These are phyloP conservation scores for Epizoanthus scotinus DNA, from an alignment of 92 coral and sea anemone species.

Conservation along the genomic window DNA sequence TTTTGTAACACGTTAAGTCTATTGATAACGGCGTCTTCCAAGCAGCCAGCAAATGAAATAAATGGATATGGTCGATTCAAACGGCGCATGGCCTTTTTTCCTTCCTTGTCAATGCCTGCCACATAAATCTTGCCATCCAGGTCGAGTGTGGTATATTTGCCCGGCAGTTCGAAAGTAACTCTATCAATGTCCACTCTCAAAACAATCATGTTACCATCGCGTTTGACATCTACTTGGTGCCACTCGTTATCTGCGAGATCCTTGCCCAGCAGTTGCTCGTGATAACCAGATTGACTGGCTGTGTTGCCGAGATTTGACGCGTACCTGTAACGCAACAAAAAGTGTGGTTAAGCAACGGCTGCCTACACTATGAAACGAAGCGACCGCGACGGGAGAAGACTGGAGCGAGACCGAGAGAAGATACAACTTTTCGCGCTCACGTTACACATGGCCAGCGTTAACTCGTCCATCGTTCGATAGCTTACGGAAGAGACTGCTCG, in stretches of 20 bases:
- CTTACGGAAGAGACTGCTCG: too few relatives aligned
- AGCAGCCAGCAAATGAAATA: slow-evolving; percentile 75
- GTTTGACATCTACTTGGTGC: slow-evolving; percentile 81
- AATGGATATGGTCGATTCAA: slow-evolving; percentile 43
- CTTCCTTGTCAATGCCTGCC: slow-evolving; percentile 65
- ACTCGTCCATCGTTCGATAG: too few relatives aligned
- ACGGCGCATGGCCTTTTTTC: slow-evolving; percentile 34
- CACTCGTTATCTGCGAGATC: slow-evolving; percentile 78
- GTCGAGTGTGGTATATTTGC: slow-evolving; percentile 57
- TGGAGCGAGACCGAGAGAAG: too few relatives aligned
- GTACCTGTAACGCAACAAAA: slow-evolving; percentile 51
- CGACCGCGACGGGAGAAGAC: too few relatives aligned
- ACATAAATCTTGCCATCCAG: slow-evolving; percentile 60
- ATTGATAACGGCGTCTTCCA: slow-evolving; percentile 55
- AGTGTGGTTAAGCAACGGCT: background rate
- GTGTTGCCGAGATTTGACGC: slow-evolving; percentile 60
- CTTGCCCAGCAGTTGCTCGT: slow-evolving; percentile 53
- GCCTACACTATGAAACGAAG: too few relatives aligned
- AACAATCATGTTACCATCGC: slow-evolving; percentile 35
- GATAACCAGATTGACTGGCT: slow-evolving; percentile 53
- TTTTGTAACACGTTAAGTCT: slow-evolving; percentile 49
- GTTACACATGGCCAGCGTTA: too few relatives aligned
- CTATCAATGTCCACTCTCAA: slow-evolving; percentile 52
- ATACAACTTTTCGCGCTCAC: too few relatives aligned
- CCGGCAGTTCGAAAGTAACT: slow-evolving; percentile 31